Evolutionary conservation across 2,797 vertebrate species (phyloP), one percentile per base, ranked within the genome.

Genomic region (Benthosema pterotum): DNA sequence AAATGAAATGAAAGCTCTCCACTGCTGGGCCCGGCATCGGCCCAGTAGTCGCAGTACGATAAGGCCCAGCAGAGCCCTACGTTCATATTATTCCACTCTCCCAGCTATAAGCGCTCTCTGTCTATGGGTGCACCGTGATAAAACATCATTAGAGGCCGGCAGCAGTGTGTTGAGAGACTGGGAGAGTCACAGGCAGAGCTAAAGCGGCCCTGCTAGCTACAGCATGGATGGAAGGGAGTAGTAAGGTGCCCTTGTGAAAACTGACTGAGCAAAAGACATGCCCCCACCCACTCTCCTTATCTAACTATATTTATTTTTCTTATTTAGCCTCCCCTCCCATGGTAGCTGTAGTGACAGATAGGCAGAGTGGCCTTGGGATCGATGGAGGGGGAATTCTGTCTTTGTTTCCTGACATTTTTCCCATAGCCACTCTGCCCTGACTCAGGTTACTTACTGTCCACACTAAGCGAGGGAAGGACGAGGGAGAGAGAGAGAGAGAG

Each of bases 341-440:
- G 47, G 66, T 72, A 60, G 82, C 80, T 71, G 65, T 69, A 79
- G 72, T 89, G 89, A 92, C 89, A 89, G 83, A 82, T 78, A 72
- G 67, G 63, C 74, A 71, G 72, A 79, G 68, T 82, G 77, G 81
- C 73, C 58, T 79, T 74, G 83, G 59, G 72, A 89, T 87, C 63
- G 25, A 77, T 90, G 78, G 75, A 64, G 69, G 74, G 78, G 83
- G 87, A 87, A 87, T 85, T 90, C 86, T 88, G 72, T 71, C 82
- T 89, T 88, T 90, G 86, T 88, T 90, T 91, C 88, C 82, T 89
- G 88, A 88, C 85, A 89, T 91, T 86, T 90, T 90, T 89, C 84
- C 88, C 87, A 90, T 87, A 90, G 84, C 88, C 78, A 87, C 88
- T 85, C 83, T 79, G 63, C 72, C 83, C 72, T 75, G 84, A 86